Evolutionary conservation across 2,797 vertebrate genomes (phyloP), one percentile per base, ranked within the genome.

Genomic region (Takifugu rubripes): DNA sequence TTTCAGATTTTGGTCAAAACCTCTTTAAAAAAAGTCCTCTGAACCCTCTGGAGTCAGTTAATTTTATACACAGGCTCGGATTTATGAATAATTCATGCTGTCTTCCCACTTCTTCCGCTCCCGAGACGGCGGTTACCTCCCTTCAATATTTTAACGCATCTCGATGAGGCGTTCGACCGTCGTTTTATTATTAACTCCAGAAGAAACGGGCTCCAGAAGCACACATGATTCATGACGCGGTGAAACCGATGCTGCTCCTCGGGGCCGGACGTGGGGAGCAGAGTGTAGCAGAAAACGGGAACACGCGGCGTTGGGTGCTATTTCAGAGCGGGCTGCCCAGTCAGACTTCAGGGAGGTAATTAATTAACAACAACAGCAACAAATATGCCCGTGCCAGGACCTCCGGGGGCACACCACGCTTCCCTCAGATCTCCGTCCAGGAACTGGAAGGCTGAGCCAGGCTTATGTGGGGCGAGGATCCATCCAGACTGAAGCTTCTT

Each of bases 351-450:
- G 90, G 88, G 90, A 91, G 77, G 85, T 89, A 85, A 89, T 92
- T 92, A 90, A 92, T 92, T 91, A 91, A 87, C 84, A 89, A 91
- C 85, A 90, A 87, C 85, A 52, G 29, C 46, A 88, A 88, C 83
- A 90, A 89, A 89, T 88, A 88, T 84, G 85, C 89, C 86, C 84
- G 82, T 80, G 78, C 81, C 49, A 43, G 52, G 69, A 82, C 79
- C 85, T 85, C 83, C 75, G 69, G 86, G 75, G 86, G 78, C 47
- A 69, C 56, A 60, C 65, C 58, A 72, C 70, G 70, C 75, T 79
- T 85, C 78, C 58, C 59, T 90, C 80, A 86, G 85, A 91, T 90
- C 85, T 88, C 62, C 25, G 60, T 87, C 89, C 88, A 88, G 73
- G 72, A 88, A 73, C 78, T 53, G 61, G 75, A 77, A 73, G 75